Evolutionary conservation across 2,888 invertebrate genomes (phyloP).

Genomic region (Eilema sororculum): DNA sequence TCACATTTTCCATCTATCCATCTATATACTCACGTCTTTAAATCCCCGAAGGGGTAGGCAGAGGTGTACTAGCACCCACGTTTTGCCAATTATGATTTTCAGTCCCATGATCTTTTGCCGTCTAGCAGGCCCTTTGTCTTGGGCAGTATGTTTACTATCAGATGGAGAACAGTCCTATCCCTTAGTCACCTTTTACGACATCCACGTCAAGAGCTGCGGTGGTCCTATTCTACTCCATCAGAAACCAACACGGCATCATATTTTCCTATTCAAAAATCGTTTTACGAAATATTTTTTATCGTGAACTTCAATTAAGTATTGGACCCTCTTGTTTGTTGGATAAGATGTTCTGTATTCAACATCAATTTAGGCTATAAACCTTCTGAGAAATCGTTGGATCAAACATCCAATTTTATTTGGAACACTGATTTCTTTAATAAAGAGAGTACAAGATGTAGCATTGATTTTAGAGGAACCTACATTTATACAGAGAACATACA

Average conservation of each 20-base stretch:
- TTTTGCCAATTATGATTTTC: too few species aligned
- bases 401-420: background rate
- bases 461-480: background rate
- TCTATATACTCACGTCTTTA: too few species aligned
- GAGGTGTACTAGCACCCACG: too few species aligned
- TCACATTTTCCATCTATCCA: constrained; percentile 8
- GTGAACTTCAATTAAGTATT: constrained; percentile 17
- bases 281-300: constrained; percentile 13
- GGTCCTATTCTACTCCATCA: too few species aligned
- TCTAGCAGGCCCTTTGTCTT: too few species aligned
- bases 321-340: constrained; percentile 6
- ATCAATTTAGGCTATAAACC: constrained; percentile 6
- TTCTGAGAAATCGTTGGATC: background rate
- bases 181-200: too few species aligned
- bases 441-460: background rate
- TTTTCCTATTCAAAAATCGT: constrained; percentile 12
- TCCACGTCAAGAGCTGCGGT: too few species aligned
- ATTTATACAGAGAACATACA: background rate
- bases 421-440: background rate
- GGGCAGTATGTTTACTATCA: too few species aligned
- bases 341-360: constrained; percentile 9
- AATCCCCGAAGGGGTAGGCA: too few species aligned
- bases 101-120: too few species aligned
- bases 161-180: too few species aligned
- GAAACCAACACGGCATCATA: too few species aligned